Base-by-base conservation (phyloP, 2,888 invertebrate species). In the Aphodius sticticus region DNA sequence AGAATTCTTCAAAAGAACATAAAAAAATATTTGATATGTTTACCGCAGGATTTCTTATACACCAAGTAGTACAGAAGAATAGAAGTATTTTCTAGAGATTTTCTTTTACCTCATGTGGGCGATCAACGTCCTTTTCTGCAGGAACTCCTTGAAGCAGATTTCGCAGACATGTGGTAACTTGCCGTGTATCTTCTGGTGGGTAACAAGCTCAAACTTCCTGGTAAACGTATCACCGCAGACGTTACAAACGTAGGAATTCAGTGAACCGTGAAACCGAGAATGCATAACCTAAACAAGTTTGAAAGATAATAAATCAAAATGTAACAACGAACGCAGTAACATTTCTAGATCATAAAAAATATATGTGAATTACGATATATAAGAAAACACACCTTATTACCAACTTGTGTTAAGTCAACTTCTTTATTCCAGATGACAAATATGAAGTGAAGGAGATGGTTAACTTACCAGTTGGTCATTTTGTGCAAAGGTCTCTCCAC, bases 241-340 rank as follows among this genome's bases (percentile, higher is more conserved):
- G 78, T 94, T 93, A 89, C 99, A 99, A 84, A 95, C 95, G 90
- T 98, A 99, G 12, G 99, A 98, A 86, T 97, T 96, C 86, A 98
- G 93, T 6, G 98, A 98, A n/a, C 97, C 97, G 90, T 98, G 97
- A 90, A 97, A 97, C 82, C 97, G 91, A 81, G 96, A 93, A 90
- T 97, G 97, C 91, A 96, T 97, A 85, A 96, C 95, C 84, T 92
- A 87, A 85, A 83, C 26, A 83, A 81, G 16, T 35, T 12, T 35
- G 69, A 80, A 78, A 77, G 16, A 81, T 77, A 37, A 6, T 76
- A 53, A 53, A 69, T 37, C 74, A 76, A 81, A 74, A 53, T 75
- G 15, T 69, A 16, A 26, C 26, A 26, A 26, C 26, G 26, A 69
- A 53, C 6, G 16, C 35, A 76, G 15, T 69, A 69, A 69, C 14